phyloP scores from a whole-genome alignment of 2,797 vertebrate species.

The Esox lucius region DNA sequence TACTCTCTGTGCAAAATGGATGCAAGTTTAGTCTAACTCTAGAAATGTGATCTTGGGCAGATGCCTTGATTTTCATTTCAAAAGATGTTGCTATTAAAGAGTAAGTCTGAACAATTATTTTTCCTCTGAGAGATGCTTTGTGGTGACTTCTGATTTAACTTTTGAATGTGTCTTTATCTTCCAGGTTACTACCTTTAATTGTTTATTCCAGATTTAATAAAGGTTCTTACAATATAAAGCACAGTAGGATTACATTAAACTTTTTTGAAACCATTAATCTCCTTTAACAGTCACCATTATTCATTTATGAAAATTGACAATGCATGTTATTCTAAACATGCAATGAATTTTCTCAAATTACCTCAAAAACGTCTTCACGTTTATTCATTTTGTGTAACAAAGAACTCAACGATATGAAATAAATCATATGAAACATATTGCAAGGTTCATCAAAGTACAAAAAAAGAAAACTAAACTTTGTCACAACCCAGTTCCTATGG shows the following conservation, averaged over 20 bases:
- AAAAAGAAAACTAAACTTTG: too few relatives aligned
- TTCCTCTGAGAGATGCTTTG: neutral
- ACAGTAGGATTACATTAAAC: neutral
- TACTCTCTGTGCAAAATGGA: constrained; percentile 18
- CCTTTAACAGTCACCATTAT: neutral
- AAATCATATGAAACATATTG: neutral
- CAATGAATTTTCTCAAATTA: neutral
- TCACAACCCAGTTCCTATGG: too few relatives aligned
- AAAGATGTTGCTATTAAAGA: constrained; percentile 3
- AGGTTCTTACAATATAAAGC: neutral
- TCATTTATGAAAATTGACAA: neutral
- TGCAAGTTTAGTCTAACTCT: neutral
- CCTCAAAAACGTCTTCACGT: neutral
- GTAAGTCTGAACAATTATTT: neutral
- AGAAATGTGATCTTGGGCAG: constrained; percentile 9
- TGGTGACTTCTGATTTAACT: neutral
- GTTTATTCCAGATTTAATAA: neutral
- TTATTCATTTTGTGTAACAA: neutral
- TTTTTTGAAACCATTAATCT: neutral
- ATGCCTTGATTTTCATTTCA: constrained; percentile 3
- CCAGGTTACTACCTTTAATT: neutral
- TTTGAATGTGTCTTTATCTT: neutral
- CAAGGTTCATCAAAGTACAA: neutral
- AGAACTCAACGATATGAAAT: neutral
- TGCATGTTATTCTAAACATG: neutral